Base-by-base conservation (phyloP, 2,888 invertebrate species). In the Abscondita cerata region DNA sequence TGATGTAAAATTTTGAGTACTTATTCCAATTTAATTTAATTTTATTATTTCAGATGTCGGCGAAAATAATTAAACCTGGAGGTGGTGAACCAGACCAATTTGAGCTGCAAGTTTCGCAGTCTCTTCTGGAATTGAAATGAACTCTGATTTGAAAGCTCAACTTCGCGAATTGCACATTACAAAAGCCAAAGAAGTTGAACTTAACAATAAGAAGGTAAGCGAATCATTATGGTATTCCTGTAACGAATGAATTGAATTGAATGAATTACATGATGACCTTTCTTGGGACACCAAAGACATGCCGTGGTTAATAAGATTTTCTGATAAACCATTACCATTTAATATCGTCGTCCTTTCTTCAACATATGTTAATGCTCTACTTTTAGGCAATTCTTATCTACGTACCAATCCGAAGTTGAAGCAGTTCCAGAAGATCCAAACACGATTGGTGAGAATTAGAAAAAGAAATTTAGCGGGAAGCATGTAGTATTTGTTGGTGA, bases 381-480 rank as follows among this genome's bases (percentile, higher is more conserved):
- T 87, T 88, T 13, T 82, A 95, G 95, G 95, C 95, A 54, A 93
- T 98, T 81, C 95, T 99, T 79, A 96, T 99, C 82, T 98, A 96
- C 80, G 98, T 99, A 76, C 99, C 99, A 65, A 97, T 98, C 98
- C 98, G 66, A 98, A 98, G 83, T 85, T 98, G 83, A 95, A 93
- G 83, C 90, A 91, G 63, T 99, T 97, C 88, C 98, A 99, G 83
- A 98, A 98, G 83, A 92, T 99, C 73, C 98, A 99, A 83, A 93
- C 93, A 69, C 88, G 97, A 71, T 85, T 99, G 75, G 98, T 99
- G 46, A 90, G 99, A 99, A 81, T 83, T 99, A 77, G 99, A 99
- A 82, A n/a, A 99, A 99, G 90, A 99, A 99, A 81, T 98, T 99
- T 85, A 96, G 96, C 75, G 98, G 98, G 67, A 97, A 96, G 81